phyloP scores from a whole-genome alignment of 2,113 vertebrate species.

The Blennius ocellaris region DNA sequence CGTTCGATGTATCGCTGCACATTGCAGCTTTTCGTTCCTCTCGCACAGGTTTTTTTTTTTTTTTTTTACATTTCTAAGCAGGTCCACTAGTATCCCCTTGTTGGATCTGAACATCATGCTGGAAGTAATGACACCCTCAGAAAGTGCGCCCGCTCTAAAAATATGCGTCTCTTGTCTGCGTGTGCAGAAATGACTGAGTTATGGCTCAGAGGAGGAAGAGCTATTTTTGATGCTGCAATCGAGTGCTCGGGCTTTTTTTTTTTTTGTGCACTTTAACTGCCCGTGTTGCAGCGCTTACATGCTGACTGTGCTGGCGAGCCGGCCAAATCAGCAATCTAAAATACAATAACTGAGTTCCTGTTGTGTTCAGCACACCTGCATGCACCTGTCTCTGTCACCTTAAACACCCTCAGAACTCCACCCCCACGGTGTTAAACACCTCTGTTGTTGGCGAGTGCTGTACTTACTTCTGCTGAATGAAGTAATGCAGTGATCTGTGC shows the following conservation, averaged over 20 bases:
- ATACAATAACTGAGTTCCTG: background rate
- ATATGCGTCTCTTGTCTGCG: background rate
- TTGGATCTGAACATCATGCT: background rate
- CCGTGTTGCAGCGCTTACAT: background rate
- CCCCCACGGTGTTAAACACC: background rate
- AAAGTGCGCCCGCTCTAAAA: background rate
- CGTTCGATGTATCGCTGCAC: no score
- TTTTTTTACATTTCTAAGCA: background rate
- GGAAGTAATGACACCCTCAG: background rate
- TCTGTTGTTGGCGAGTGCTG: no score
- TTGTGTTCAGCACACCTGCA: background rate
- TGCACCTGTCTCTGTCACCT: slow-evolving; percentile 3
- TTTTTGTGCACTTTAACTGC: background rate
- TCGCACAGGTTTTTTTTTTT: background rate
- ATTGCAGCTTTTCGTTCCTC: no score
- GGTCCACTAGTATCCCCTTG: background rate
- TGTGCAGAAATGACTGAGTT: background rate
- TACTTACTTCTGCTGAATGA: background rate
- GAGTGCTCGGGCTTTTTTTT: background rate
- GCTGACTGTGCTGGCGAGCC: background rate
- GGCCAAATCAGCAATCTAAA: slow-evolving; percentile 1
- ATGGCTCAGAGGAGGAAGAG: background rate
- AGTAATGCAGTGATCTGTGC: background rate
- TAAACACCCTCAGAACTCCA: background rate
- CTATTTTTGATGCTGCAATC: slow-evolving; percentile 1